Base-by-base conservation (phyloP, 2,888 invertebrate species). In the Hydropsyche betteni region DNA sequence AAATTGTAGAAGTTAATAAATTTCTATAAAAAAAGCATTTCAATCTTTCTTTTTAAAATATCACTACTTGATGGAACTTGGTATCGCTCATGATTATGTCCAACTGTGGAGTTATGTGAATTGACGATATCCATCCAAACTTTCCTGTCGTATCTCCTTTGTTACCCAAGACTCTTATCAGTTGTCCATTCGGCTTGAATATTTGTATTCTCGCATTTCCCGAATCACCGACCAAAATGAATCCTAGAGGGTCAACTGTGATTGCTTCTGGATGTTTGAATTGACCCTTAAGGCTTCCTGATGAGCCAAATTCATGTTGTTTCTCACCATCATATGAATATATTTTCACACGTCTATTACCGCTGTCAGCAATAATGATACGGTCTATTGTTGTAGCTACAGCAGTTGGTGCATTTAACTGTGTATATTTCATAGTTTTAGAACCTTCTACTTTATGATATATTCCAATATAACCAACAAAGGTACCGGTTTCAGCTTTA, bases 201-300 rank as follows among this genome's bases (percentile, higher is more conserved):
- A 94, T 89, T 83, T 94, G 94, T 0, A 94, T 87, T 5, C 94
- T 86, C 53, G 91, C 90, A 82, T 94, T 94, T 0, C 93, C 94
- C 0, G 92, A 91, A 82, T 94, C 94, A 0, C 93, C 94, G 0
- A 94, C 93, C 0, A 93, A 84, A 53, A 94, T 91, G 82, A 92
- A 92, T 0, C 93, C 93, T 83, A 91, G 86, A 0, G 89, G 89
- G 82, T 94, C 94, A 0, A 93, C 89, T 0, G 91, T 87, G 4
- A 94, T 85, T 0, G 92, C 92, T 82, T 94, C 92, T 0, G 94
- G 93, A 75, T 91, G 91, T 81, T 92, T 88, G 82, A 93, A 91
- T 81, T 93, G 92, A 0, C 93, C 93, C 76, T 90, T 89, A 74
- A 88, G 85, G 68, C 88, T 88, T 0, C 93, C 93, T 74, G 90